Conservation (phyloP, 1,140 invertebrate genomes). For the Euwallacea similis region DNA sequence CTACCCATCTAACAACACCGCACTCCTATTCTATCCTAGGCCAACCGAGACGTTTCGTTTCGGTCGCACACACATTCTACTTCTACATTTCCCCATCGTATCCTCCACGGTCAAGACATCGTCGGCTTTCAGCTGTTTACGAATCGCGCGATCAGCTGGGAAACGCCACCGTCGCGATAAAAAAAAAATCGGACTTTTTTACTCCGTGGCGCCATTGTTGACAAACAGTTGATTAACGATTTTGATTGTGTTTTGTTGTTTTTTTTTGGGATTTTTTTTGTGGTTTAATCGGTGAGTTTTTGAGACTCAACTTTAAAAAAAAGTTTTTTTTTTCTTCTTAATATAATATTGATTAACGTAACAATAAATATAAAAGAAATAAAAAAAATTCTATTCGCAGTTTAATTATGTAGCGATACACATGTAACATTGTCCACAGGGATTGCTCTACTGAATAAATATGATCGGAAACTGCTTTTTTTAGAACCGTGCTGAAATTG, state of each 20-base stretch:
- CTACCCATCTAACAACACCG: constrained; percentile 18
- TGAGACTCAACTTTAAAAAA: too few species aligned
- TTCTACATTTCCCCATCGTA: constrained; percentile 26
- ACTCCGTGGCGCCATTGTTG: not conserved
- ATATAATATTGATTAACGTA: too few species aligned
- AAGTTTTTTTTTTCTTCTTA: too few species aligned
- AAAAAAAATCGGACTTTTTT: not conserved
- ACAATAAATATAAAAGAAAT: too few species aligned
- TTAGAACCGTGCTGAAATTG: too few species aligned
- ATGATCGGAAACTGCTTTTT: too few species aligned
- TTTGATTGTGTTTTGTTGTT: constrained; percentile 7
- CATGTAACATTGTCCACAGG: too few species aligned
- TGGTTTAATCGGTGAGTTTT: not conserved
- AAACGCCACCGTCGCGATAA: not conserved
- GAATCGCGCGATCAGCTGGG: constrained; percentile 12
- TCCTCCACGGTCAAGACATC: constrained; percentile 21
- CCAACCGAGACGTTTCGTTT: constrained; percentile 19
- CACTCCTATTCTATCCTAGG: constrained; percentile 30
- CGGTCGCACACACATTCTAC: constrained; percentile 11
- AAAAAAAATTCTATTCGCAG: too few species aligned
- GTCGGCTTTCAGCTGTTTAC: constrained; percentile 1
- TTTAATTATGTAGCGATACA: too few species aligned
- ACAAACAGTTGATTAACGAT: not conserved
- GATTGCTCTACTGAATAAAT: too few species aligned
- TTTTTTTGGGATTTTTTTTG: not conserved